Percentiles rank a stretch among this genome's conserved stretches.
phyloP scores from a whole-genome alignment of 2,797 vertebrate genomes.

The Craterocephalus amniculus region DNA sequence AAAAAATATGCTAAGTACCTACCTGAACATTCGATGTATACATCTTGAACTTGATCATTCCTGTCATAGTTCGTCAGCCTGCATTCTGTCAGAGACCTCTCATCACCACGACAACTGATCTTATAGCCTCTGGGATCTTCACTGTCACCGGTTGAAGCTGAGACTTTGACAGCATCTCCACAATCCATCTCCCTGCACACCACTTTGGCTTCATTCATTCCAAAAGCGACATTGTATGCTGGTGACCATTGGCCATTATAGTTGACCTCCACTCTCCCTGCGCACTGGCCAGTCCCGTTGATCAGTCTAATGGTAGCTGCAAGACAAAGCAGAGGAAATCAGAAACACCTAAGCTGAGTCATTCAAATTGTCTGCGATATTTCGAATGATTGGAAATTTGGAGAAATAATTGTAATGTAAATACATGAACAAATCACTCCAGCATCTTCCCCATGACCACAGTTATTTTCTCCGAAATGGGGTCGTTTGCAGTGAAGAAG shows the following conservation, averaged over 20 bases:
- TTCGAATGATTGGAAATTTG: background rate
- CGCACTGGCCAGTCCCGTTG: conserved; percentile 66
- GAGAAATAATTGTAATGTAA: background rate
- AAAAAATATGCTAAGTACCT: background rate
- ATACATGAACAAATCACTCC: conserved; percentile 73
- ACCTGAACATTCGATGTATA: conserved; percentile 67
- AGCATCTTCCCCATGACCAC: conserved; percentile 73
- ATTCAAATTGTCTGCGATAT: background rate
- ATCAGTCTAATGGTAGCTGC: conserved; percentile 63
- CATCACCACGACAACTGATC: conserved; percentile 57
- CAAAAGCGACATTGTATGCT: conserved; percentile 59
- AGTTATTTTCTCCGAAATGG: conserved; percentile 61
- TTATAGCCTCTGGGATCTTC: conserved; percentile 16
- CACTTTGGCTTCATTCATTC: conserved; percentile 63
- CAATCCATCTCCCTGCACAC: conserved; percentile 79
- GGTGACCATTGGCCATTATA: conserved; percentile 51
- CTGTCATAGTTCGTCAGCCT: conserved; percentile 13
- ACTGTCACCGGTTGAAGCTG: conserved; percentile 34
- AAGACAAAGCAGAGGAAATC: conserved; percentile 17
- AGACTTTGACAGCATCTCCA: conserved; percentile 48
- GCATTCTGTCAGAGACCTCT: conserved; percentile 61
- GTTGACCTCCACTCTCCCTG: conserved; percentile 70
- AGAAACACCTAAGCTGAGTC: background rate
- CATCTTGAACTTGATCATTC: conserved; percentile 25
- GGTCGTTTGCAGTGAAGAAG: conserved; percentile 59